Evolutionary conservation across 2,113 vertebrate genomes (phyloP).

Genomic region (Corapipo altera): DNA sequence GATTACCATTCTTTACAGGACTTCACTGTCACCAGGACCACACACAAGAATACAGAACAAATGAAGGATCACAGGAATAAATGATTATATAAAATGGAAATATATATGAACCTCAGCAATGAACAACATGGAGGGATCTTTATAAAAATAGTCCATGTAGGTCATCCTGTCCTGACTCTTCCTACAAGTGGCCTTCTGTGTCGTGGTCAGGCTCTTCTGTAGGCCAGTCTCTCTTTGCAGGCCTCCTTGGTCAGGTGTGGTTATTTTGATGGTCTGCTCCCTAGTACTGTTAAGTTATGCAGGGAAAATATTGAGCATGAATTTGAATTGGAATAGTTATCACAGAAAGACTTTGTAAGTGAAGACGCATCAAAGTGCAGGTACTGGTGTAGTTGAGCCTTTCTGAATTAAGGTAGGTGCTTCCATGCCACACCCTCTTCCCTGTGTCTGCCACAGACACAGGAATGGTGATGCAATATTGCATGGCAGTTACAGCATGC

Average conservation of each 20-base stretch:
- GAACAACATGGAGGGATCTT: background rate
- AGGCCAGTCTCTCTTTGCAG: background rate
- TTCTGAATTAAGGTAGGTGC: background rate
- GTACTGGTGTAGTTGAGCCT: background rate
- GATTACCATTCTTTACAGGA: background rate
- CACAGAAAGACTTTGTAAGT: background rate
- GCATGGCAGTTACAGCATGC: slow-evolving; percentile 29
- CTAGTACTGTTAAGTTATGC: background rate
- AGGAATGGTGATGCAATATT: slow-evolving; percentile 53
- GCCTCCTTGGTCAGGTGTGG: background rate
- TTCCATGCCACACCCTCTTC: slow-evolving; percentile 37
- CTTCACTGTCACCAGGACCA: background rate
- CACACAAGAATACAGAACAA: background rate
- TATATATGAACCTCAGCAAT: background rate
- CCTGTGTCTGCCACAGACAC: slow-evolving; percentile 8
- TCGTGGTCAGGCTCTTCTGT: background rate
- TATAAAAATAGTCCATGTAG: background rate
- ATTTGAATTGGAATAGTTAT: background rate
- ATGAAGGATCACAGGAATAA: background rate
- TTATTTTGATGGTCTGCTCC: background rate
- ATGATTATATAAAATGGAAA: background rate
- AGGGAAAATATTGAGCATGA: background rate
- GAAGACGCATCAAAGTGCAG: background rate
- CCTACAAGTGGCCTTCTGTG: background rate
- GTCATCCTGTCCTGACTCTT: background rate